These are phyloP conservation scores for Gymnocephalus cernua DNA, from an alignment of 2,113 vertebrate species.

Conservation along the genomic window DNA sequence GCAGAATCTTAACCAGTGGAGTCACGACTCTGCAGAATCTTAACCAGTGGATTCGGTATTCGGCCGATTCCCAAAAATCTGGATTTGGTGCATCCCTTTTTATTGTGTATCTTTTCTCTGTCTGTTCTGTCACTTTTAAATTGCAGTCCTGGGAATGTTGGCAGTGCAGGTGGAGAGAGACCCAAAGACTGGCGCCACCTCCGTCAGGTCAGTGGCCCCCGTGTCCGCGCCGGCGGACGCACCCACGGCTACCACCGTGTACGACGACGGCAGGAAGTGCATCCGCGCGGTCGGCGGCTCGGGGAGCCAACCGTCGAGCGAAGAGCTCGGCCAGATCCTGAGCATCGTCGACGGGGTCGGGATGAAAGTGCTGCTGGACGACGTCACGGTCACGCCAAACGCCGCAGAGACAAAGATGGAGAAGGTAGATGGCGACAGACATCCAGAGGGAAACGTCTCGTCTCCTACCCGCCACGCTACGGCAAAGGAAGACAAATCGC, in stretches of 20 bases:
- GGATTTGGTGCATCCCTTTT: too few relatives aligned
- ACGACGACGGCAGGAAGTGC: slow-evolving; percentile 78
- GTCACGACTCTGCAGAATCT: too few relatives aligned
- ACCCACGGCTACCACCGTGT: slow-evolving; percentile 49
- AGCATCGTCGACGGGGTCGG: slow-evolving; percentile 64
- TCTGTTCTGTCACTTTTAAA: slow-evolving; percentile 18
- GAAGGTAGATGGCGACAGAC: neutral
- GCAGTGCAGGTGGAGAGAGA: slow-evolving; percentile 77
- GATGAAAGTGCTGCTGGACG: slow-evolving; percentile 69
- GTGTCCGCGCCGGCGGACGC: slow-evolving; percentile 44
- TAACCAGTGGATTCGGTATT: too few relatives aligned
- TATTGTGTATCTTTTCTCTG: too few relatives aligned
- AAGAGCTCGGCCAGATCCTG: slow-evolving; percentile 79
- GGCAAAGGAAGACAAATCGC: neutral
- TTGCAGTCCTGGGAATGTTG: slow-evolving; percentile 78
- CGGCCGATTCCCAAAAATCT: too few relatives aligned
- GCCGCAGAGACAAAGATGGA: slow-evolving; percentile 3
- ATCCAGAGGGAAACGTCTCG: neutral
- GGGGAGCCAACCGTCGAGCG: slow-evolving; percentile 55
- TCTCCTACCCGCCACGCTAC: neutral
- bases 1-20: too few relatives aligned
- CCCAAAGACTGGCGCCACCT: slow-evolving; percentile 73
- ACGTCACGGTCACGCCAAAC: slow-evolving; percentile 41
- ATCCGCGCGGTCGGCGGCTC: slow-evolving; percentile 58
- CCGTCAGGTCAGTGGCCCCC: slow-evolving; percentile 73